Evolutionary conservation across 1,140 invertebrate genomes (phyloP).

Genomic region (Nylanderia fulva): DNA sequence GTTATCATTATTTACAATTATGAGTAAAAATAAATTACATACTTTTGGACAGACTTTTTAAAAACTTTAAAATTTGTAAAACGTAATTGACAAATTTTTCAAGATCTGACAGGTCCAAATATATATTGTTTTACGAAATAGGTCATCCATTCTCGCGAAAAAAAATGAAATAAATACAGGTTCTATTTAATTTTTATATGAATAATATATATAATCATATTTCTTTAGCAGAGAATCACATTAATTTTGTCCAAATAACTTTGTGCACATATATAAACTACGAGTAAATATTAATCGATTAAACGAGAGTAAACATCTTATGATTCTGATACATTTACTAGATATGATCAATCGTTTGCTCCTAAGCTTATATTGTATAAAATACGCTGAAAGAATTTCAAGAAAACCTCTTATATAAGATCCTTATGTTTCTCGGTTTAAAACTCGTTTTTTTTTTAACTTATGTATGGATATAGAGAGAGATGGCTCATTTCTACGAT

Average conservation of each 20-base stretch:
- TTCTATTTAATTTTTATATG: not conserved
- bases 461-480: not conserved
- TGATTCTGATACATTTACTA: not conserved
- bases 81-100: not conserved
- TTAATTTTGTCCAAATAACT: not conserved
- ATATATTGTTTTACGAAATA: not conserved
- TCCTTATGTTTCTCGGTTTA: not conserved
- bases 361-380: not conserved
- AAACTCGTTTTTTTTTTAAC: not conserved
- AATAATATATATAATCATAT: not conserved
- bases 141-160: not conserved
- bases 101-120: not conserved
- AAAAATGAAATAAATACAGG: not conserved
- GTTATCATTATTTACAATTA: conserved; percentile 11
- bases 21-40: conserved; percentile 7
- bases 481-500: not conserved
- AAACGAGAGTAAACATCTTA: no score
- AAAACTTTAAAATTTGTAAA: not conserved
- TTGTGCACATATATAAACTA: no score
- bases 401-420: conserved; percentile 24
- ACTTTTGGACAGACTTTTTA: not conserved
- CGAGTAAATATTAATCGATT: no score
- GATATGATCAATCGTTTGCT: not conserved
- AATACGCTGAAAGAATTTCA: conserved; percentile 5
- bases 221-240: not conserved